Base-by-base conservation (phyloP, 2,113 vertebrate genomes). In the Scomber colias region DNA sequence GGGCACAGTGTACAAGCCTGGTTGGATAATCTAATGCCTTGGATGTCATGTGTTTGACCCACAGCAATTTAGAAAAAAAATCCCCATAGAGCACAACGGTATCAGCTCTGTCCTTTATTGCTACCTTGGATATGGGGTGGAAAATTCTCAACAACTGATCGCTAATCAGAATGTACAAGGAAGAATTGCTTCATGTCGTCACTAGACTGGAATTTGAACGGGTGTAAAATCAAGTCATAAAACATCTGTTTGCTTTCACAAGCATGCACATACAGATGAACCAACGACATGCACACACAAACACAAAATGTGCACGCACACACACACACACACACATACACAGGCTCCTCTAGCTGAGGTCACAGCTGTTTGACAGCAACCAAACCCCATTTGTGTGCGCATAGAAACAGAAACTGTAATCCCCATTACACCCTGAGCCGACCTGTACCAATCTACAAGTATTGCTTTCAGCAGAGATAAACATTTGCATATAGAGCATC, bases 11-110 rank as follows among this genome's bases (percentile, higher is more conserved):
- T 54, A 82, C 66, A 35, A 78, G 77, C 61, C 45, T 71, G 46
- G 61, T 56, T 84, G 57, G 64, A 74, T 82, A 85, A 85, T 77
- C 71, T 79, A 81, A 82, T 83, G 72, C 75, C 83, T 84, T 72
- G 70, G 69, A 84, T 73, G 85, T 90, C 85, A 80, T 85, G 87
- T 75, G 90, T 77, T 61, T 74, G 67, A 84, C 82, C 80, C 49
- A 71, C 10, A 86, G 72, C 71, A 67, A 75, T 11, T 17, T 61
- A 45, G 48, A 13, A 54, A 61, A 65, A 72, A 27, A 19, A 57
- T 45, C 31, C 17, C 17, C 82, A 15, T 27, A 9, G 16, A 68
- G 68, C n/a, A 49, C 24, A 69, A 30, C 70, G 30, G 16, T 46
- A 27, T 79, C 77, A 77, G 27, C 4, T 61, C 54, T 72, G 24